Conservation (phyloP, 2,888 invertebrate genomes). For the Mythimna vitellina region DNA sequence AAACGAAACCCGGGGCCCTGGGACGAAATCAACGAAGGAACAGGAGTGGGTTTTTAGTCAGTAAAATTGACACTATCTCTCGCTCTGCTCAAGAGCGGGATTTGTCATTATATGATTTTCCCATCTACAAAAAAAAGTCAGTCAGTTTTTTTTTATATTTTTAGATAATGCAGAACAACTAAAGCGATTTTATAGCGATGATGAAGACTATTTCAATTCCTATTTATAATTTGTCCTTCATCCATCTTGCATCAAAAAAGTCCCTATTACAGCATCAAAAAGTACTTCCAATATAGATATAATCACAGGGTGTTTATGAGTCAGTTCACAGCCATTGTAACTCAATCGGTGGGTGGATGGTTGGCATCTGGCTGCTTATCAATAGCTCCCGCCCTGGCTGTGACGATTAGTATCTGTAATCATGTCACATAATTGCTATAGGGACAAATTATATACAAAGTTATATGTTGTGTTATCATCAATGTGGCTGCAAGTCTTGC, state of each 20-base stretch:
- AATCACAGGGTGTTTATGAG: constrained; percentile 60
- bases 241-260: not conserved
- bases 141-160: no score
- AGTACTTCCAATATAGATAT: constrained; percentile 23
- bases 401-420: constrained; percentile 59
- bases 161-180: not conserved
- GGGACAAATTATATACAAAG: not conserved
- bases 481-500: not conserved
- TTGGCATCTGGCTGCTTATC: constrained; percentile 83
- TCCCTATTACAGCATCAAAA: constrained; percentile 8
- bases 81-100: no score
- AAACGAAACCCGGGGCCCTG: no score
- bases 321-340: constrained; percentile 75
- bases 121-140: no score
- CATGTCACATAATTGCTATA: constrained; percentile 43
- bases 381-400: constrained; percentile 71
- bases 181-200: not conserved
- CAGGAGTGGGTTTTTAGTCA: no score
- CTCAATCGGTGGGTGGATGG: constrained; percentile 83
- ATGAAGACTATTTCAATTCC: no score
- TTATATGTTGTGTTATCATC: not conserved
- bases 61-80: no score
- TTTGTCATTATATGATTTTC: no score
- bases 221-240: not conserved
- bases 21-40: no score